A percentile compares a stretch with the other conserved stretches of the same genome.
Conservation (phyloP, 1,140 invertebrate genomes). For the Anoplolepis gracilipes region DNA sequence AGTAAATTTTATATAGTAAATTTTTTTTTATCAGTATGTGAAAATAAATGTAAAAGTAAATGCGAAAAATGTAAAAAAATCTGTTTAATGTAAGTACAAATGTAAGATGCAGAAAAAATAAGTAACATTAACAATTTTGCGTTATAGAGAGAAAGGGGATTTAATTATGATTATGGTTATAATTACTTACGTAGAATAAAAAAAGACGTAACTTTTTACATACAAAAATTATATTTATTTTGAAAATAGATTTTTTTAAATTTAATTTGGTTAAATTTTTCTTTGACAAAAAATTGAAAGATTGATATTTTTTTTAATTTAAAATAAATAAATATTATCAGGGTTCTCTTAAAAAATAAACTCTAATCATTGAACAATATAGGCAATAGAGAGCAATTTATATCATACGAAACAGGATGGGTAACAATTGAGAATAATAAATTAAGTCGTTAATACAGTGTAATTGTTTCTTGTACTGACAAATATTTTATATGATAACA, state of each 20-base stretch:
- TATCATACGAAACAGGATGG: no score
- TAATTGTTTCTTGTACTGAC: no score
- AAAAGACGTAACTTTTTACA: not conserved
- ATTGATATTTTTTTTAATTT: not conserved
- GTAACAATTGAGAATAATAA: no score
- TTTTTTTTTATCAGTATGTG: not conserved
- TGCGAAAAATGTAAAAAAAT: not conserved
- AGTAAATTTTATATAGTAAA: not conserved
- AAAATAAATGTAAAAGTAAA: no score
- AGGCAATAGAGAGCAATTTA: no score
- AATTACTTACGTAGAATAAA: not conserved
- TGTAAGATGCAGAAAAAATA: not conserved
- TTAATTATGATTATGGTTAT: no score
- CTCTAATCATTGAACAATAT: no score
- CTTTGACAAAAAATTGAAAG: not conserved
- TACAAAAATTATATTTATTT: not conserved
- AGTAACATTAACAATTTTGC: not conserved
- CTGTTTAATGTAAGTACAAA: not conserved
- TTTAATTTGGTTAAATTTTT: not conserved
- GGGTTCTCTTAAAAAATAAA: no score
- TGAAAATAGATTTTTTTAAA: not conserved
- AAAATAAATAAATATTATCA: no score
- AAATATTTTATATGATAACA: no score
- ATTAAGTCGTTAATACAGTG: no score
- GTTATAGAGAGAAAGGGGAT: not conserved